Evolutionary conservation across 2,888 invertebrate genomes (phyloP), one percentile per base, ranked within the genome.

Genomic region (Andrena bicolor): DNA sequence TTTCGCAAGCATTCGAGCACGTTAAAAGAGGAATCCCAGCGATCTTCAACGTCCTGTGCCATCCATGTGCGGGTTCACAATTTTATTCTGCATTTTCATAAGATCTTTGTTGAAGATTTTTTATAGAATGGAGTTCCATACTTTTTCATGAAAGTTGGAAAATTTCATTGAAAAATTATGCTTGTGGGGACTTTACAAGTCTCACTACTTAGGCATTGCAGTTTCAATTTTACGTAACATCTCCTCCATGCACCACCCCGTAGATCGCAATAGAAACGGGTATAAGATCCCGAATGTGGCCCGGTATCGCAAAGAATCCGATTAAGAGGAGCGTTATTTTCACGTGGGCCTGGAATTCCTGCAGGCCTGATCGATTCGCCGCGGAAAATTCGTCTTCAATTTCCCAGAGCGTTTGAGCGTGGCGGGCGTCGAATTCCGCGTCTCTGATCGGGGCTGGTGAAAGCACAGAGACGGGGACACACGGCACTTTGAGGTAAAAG

Each of bases 311-410:
- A n/a, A n/a, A 32, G 60, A 66, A 66, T 77, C 60, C 51, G 41
- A 35, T 26, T 8, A 20, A 8, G 48, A 41, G 16, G 4, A 16
- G 20, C 58, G 64, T 69, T 73, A 64, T 66, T 63, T 72, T 61
- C 51, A 32, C 66, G 56, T 16, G 23, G 53, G 48, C 41, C 48
- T n/a, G 1, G 61, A 73, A 77, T 84, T 80, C 75, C 77, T 20
- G 32, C 30, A 30, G 53, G 26, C n/a, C 61, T 72, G 83, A 84
- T 84, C 82, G 85, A 85, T 83, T 82, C 79, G 23, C 66, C 80
- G 72, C 41, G 71, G 72, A 86, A 85, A 85, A 87, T 86, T 86
- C 84, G 84, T 84, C 90, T 86, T 89, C 88, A 88, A 90, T 90
- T 86, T 90, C 86, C 85, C 70, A 48, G 79, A 85, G 83, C 87